Base-by-base conservation (phyloP, 1,140 invertebrate species). In the Lepidotrigona ventralis region DNA sequence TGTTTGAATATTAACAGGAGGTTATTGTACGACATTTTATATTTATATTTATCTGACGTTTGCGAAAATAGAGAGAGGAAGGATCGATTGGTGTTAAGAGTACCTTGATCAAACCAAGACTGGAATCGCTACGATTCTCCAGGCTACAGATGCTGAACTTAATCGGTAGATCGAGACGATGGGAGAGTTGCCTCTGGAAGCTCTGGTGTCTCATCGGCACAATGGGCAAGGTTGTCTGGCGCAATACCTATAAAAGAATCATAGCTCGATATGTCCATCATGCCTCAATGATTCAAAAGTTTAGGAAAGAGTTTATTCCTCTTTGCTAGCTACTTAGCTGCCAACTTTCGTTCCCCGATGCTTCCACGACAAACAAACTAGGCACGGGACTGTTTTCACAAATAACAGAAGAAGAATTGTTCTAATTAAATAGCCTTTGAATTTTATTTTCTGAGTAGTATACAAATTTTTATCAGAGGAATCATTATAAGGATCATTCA, bases 201-300 rank as follows among this genome's bases (percentile, higher is more conserved):
- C 96, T 96, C 91, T 97, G 96, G 91, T 97, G 97, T 66, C 97
- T 94, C 79, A 96, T 96, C 8, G 97, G 97, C 1, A 97, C 97
- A 26, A 97, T 97, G 14, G 97, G 97, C 12, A 98, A 92, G 6
- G 97, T 97, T 19, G 97, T 97, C 93, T 98, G 97, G 4, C 97
- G 95, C 9, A 97, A 91, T 19, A 97, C 96, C 96, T 97, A 90
- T 14, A 29, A 72, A 87, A 86, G 81, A 39, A 23, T 76, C 69
- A 58, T 64, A 11, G 5, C 23, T 29, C 58, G 2, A 53, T 51
- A 53, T 11, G 81, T 33, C 15, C 23, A 21, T 78, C 54, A 39
- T 3, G 19, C 33, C 11, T 60, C n/a, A 26, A 70, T 60, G 54
- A 70, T 77, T 70, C 15, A 76, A 3, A 17, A 39, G 14, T 29